phyloP scores from a whole-genome alignment of 2,888 invertebrate genomes.

The Sturmia bella region DNA sequence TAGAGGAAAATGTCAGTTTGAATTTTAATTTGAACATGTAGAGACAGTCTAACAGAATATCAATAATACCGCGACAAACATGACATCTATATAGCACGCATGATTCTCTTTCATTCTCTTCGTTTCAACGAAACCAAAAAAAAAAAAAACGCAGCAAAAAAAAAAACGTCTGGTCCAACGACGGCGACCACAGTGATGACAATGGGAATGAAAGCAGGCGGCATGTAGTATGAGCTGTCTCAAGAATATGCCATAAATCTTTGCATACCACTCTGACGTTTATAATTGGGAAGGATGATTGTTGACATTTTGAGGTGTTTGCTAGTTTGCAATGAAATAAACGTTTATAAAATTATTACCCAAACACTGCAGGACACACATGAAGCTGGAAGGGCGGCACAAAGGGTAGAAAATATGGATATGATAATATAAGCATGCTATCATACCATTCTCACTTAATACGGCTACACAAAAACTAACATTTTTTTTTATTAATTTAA shows the following conservation, averaged over 20 bases:
- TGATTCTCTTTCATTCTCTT: slow-evolving; percentile 47
- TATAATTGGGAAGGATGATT: slow-evolving; percentile 22
- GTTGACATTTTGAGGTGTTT: not conserved
- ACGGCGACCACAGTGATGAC: slow-evolving; percentile 10
- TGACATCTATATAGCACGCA: slow-evolving; percentile 70
- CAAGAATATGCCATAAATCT: slow-evolving; percentile 24
- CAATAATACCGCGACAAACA: slow-evolving; percentile 71
- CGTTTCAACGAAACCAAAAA: slow-evolving; percentile 30
- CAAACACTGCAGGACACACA: too few species aligned
- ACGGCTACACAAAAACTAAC: too few species aligned
- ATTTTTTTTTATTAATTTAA: too few species aligned
- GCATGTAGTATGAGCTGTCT: slow-evolving; percentile 11
- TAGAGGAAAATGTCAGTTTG: slow-evolving; percentile 56
- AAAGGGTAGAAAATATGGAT: too few species aligned
- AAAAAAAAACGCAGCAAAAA: too few species aligned
- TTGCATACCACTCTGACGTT: slow-evolving; percentile 16
- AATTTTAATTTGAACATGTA: slow-evolving; percentile 56
- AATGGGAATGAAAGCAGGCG: slow-evolving; percentile 33
- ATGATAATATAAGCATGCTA: too few species aligned
- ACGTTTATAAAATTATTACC: not conserved
- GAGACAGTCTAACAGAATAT: slow-evolving; percentile 68
- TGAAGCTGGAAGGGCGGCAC: too few species aligned
- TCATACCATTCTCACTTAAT: too few species aligned
- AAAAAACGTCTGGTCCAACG: slow-evolving; percentile 23
- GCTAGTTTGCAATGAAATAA: not conserved